phyloP scores from a whole-genome alignment of 2,797 vertebrate genomes.

The Eulemur coronatus region DNA sequence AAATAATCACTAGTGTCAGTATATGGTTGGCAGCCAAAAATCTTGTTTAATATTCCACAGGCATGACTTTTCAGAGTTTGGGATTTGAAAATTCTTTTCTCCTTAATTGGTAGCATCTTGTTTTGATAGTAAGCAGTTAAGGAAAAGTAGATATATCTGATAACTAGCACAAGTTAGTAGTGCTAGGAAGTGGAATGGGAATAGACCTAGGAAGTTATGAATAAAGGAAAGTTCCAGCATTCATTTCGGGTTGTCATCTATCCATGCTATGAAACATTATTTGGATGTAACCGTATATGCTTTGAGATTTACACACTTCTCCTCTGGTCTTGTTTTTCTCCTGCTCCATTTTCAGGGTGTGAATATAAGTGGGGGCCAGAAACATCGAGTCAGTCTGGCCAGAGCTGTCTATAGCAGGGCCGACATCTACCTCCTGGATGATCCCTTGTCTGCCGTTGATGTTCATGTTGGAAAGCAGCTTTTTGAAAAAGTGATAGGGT shows the following conservation, averaged over 20 bases:
- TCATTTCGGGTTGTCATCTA: not conserved
- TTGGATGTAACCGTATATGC: not conserved
- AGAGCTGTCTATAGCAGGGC: constrained; percentile 76
- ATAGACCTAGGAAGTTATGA: not conserved
- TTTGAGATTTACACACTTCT: not conserved
- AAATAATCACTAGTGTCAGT: constrained; percentile 31
- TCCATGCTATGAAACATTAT: not conserved
- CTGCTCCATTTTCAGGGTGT: constrained; percentile 61
- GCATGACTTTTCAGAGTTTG: not conserved
- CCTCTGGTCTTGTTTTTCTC: not conserved
- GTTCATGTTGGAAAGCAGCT: constrained; percentile 79
- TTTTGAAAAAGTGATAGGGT: constrained; percentile 78
- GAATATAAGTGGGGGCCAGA: constrained; percentile 80
- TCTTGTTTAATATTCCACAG: constrained; percentile 7
- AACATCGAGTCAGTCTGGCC: constrained; percentile 78
- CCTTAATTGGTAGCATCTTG: not conserved
- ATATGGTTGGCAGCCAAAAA: constrained; percentile 22
- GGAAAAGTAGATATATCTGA: not conserved
- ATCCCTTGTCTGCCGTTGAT: constrained; percentile 78
- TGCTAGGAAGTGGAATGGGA: not conserved
- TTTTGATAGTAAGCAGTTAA: not conserved
- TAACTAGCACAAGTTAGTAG: not conserved
- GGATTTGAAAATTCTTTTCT: not conserved
- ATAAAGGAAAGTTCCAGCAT: not conserved
- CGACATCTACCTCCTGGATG: constrained; percentile 74